Conservation (phyloP, 2,797 vertebrate species). For the Remorina albescens region DNA sequence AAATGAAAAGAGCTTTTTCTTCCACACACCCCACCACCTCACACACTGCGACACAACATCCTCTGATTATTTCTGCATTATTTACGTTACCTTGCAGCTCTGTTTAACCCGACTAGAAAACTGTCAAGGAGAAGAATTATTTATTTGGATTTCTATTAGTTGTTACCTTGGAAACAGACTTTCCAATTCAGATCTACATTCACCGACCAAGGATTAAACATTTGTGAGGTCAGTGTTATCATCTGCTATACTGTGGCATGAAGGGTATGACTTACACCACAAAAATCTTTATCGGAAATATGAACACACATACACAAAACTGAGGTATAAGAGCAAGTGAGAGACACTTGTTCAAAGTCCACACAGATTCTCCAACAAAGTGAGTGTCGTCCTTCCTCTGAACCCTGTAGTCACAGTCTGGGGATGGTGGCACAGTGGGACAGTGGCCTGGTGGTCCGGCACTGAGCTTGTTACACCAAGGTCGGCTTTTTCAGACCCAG, state of each 20-base stretch:
- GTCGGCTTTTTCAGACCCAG: conserved; percentile 49
- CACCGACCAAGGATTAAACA: too few relatives aligned
- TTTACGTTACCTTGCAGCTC: too few relatives aligned
- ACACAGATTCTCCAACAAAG: conserved; percentile 2
- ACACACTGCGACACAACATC: too few relatives aligned
- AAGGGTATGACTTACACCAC: conserved; percentile 6
- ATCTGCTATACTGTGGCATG: background rate
- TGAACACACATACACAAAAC: background rate
- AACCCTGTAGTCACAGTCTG: conserved; percentile 61
- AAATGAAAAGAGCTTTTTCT: too few relatives aligned
- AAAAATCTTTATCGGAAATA: conserved; percentile 15
- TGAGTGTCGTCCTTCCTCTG: conserved; percentile 57
- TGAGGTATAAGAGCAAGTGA: background rate
- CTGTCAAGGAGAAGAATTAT: background rate
- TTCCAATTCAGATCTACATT: background rate
- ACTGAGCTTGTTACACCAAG: conserved; percentile 60
- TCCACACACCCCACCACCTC: too few relatives aligned
- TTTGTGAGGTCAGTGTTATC: conserved; percentile 6
- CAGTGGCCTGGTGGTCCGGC: conserved; percentile 55
- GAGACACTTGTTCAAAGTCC: background rate
- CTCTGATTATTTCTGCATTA: background rate
- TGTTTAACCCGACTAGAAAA: background rate
- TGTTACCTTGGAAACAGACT: conserved; percentile 6
- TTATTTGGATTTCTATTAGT: background rate
- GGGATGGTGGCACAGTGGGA: conserved; percentile 44